A percentile compares a stretch with the other conserved stretches of the same genome.
Conservation (phyloP, 2,797 vertebrate species). For the Ara ararauna region DNA sequence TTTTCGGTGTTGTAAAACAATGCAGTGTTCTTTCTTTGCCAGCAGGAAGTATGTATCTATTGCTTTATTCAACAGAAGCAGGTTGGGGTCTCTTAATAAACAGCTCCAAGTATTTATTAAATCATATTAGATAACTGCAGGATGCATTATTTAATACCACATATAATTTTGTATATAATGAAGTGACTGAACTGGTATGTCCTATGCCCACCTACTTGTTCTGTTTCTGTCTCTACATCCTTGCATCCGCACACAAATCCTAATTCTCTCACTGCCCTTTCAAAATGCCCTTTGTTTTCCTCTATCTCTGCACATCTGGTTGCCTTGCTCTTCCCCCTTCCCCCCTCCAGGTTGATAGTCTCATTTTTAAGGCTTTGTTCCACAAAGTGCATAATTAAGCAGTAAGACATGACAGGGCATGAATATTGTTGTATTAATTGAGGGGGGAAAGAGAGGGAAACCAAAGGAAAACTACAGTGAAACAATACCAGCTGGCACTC, state of each 20-base stretch:
- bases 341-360: slow-evolving; percentile 22
- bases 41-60: not conserved
- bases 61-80: not conserved
- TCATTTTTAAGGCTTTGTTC: slow-evolving; percentile 63
- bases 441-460: not conserved
- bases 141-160: not conserved
- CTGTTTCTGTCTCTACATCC: not conserved
- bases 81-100: not conserved
- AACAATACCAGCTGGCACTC: slow-evolving; percentile 59
- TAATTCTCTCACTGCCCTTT: not conserved
- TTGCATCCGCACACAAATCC: not conserved
- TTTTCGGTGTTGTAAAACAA: not conserved
- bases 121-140: not conserved
- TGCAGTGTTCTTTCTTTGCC: not conserved
- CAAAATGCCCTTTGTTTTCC: slow-evolving; percentile 33
- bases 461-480: slow-evolving; percentile 1
- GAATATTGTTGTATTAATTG: slow-evolving; percentile 57
- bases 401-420: slow-evolving; percentile 54
- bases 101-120: not conserved
- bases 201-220: not conserved
- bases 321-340: slow-evolving; percentile 2
- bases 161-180: not conserved
- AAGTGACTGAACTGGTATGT: not conserved
- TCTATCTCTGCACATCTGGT: slow-evolving; percentile 43
- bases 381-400: slow-evolving; percentile 59